Percentiles rank a stretch among this genome's conserved stretches.
These are phyloP conservation scores for Tuta absoluta DNA, from an alignment of 2,888 invertebrate species.

Conservation along the genomic window DNA sequence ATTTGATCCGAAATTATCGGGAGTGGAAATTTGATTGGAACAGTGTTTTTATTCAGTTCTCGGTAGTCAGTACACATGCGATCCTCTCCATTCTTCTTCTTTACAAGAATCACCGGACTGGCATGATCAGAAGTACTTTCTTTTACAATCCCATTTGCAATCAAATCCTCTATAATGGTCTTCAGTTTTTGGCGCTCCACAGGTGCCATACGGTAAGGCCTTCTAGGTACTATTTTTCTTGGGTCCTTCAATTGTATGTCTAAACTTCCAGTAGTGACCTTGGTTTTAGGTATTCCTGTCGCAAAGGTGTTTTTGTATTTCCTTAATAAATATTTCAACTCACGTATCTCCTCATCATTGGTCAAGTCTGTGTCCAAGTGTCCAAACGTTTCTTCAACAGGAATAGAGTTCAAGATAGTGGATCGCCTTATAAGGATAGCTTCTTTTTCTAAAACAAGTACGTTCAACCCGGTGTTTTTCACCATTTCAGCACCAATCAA, in stretches of 20 bases:
- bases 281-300: slow-evolving; percentile 25
- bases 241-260: slow-evolving; percentile 28
- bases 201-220: slow-evolving; percentile 33
- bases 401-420: background rate
- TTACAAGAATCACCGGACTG: slow-evolving; percentile 41
- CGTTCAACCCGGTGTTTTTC: slow-evolving; percentile 14
- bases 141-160: slow-evolving; percentile 42
- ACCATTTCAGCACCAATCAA: slow-evolving; percentile 2
- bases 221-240: slow-evolving; percentile 25
- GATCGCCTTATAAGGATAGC: slow-evolving; percentile 17
- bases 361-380: slow-evolving; percentile 1
- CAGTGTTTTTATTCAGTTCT: slow-evolving; percentile 38
- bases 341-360: background rate
- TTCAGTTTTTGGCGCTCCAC: slow-evolving; percentile 43
- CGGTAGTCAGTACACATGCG: slow-evolving; percentile 42
- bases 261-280: slow-evolving; percentile 27
- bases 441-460: slow-evolving; percentile 18
- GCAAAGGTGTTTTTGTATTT: slow-evolving; percentile 19
- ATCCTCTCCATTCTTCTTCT: slow-evolving; percentile 39
- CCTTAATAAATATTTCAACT: background rate
- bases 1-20: slow-evolving; percentile 41
- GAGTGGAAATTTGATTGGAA: slow-evolving; percentile 38
- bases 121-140: slow-evolving; percentile 44
- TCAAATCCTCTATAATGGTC: slow-evolving; percentile 39
- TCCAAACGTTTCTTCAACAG: background rate